A percentile compares a stretch with the other conserved stretches of the same genome.
These are phyloP conservation scores for Centropristis striata DNA, from an alignment of 2,113 vertebrate species.

Conservation along the genomic window DNA sequence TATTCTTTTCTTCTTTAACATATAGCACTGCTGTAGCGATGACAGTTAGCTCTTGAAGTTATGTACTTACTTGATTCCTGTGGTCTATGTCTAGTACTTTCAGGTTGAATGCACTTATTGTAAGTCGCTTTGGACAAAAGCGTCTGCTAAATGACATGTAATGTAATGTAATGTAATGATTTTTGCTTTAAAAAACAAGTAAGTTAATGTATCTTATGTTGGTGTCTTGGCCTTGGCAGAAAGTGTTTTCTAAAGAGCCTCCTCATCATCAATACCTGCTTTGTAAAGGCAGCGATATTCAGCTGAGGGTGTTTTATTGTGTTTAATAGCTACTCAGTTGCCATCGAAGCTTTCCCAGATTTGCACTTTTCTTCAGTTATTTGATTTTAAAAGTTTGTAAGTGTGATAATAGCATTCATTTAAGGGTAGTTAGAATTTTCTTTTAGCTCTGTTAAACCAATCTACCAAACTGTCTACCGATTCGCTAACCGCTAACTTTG, in stretches of 20 bases:
- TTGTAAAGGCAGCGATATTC: not conserved
- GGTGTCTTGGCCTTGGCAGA: conserved; percentile 15
- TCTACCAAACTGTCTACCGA: no score
- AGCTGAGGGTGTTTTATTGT: conserved; percentile 8
- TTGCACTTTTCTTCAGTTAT: not conserved
- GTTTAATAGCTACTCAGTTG: not conserved
- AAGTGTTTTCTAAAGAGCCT: conserved; percentile 34
- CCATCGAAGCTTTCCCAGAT: not conserved
- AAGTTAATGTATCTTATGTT: not conserved
- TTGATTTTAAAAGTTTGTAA: not conserved
- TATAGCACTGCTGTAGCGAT: no score
- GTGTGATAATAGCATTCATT: not conserved
- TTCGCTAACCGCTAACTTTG: conserved; percentile 24
- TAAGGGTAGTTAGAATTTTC: not conserved
- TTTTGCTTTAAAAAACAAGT: no score
- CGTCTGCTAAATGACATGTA: no score
- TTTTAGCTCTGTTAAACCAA: conserved; percentile 33
- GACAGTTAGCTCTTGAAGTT: no score
- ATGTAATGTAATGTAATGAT: no score
- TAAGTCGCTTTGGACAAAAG: no score
- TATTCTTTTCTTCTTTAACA: no score
- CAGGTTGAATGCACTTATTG: no score
- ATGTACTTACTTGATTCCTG: no score
- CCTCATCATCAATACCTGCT: conserved; percentile 1
- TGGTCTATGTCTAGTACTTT: no score